Conservation (phyloP, 2,797 vertebrate genomes). For the Hozukius guyotensis region DNA sequence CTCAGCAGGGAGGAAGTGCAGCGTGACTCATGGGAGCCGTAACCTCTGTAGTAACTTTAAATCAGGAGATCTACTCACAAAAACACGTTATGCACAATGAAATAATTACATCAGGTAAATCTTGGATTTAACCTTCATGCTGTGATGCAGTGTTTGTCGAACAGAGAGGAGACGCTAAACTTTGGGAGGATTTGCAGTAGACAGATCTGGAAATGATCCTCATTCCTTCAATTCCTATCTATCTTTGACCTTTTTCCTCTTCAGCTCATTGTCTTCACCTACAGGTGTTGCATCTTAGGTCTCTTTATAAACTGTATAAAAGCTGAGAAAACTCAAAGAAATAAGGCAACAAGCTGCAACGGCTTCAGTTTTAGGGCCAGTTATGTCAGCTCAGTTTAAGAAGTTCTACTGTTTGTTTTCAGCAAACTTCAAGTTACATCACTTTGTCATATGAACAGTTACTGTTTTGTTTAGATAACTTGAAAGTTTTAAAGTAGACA, state of each 20-base stretch:
- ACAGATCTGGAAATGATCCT: neutral
- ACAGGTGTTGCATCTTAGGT: no score
- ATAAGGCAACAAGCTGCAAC: neutral
- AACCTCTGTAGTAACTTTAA: conserved; percentile 7
- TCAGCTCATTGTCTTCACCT: neutral
- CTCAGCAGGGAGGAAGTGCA: conserved; percentile 43
- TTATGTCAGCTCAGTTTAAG: neutral
- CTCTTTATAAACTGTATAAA: neutral
- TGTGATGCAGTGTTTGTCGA: neutral
- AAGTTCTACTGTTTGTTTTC: neutral
- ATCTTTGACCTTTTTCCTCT: neutral
- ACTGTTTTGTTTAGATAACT: neutral
- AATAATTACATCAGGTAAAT: neutral
- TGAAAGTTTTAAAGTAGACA: neutral
- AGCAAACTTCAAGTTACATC: neutral
- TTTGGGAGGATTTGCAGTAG: neutral
- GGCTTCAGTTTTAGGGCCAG: neutral
- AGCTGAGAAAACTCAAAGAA: neutral
- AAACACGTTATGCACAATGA: neutral
- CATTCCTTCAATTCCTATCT: neutral
- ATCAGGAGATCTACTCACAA: neutral
- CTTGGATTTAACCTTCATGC: neutral
- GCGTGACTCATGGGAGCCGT: conserved; percentile 1
- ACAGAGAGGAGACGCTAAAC: neutral
- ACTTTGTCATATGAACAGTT: neutral